Evolutionary conservation across 2,888 invertebrate genomes (phyloP).

Genomic region (Anthophora plumipes): DNA sequence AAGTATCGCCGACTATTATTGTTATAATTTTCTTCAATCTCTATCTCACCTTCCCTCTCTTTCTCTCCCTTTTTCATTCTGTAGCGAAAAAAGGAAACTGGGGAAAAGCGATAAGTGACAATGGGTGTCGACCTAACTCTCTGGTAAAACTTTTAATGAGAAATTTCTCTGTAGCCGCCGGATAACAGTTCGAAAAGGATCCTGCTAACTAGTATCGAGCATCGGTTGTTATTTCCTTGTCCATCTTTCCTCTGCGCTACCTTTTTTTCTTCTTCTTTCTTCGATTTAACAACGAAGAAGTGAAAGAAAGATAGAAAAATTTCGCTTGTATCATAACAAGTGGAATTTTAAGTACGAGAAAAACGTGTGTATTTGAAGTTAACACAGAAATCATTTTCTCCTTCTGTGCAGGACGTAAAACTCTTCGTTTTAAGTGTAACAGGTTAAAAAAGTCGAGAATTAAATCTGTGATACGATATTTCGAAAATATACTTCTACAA

Average conservation of each 20-base stretch:
- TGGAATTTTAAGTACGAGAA: not conserved
- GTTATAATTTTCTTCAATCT: not conserved
- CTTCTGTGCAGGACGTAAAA: too few relatives aligned
- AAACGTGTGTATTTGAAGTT: not conserved
- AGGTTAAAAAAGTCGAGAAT: too few relatives aligned
- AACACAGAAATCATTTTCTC: not conserved
- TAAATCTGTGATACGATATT: too few relatives aligned
- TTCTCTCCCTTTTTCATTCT: not conserved
- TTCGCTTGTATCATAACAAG: not conserved
- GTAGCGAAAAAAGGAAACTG: constrained; percentile 34
- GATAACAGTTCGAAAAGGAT: constrained; percentile 19
- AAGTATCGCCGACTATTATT: constrained; percentile 42
- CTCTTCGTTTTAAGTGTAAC: not conserved
- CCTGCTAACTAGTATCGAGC: constrained; percentile 37
- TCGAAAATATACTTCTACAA: too few relatives aligned
- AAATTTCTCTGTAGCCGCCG: constrained; percentile 47
- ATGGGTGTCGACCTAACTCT: constrained; percentile 42
- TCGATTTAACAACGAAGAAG: not conserved
- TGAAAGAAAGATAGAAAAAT: not conserved
- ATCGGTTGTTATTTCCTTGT: constrained; percentile 33
- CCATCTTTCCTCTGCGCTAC: not conserved
- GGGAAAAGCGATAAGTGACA: constrained; percentile 51
- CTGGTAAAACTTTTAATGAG: constrained; percentile 60
- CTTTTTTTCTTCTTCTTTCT: not conserved
- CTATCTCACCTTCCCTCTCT: not conserved